Evolutionary conservation across 1,140 invertebrate species (phyloP), one percentile per base, ranked within the genome.

Genomic region (Saccostrea glomerata): DNA sequence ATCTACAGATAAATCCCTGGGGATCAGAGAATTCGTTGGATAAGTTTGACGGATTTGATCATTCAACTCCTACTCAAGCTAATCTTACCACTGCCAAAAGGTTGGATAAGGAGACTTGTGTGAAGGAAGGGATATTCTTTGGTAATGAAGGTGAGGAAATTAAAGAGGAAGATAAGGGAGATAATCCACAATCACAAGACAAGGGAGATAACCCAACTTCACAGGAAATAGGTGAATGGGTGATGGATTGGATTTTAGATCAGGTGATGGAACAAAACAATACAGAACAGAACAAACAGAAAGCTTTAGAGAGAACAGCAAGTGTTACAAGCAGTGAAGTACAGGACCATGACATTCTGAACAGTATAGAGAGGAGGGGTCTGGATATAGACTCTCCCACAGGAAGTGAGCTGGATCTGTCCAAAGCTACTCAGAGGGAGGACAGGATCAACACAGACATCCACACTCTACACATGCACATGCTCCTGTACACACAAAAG

Each of bases 381-480:
- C 88, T 92, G n/a, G 90, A 92, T 20, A 91, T 92, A 0, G 93
- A 94, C 77, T 93, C 93, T 5, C 92, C 90, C 15, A 92, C 91
- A 73, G 90, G 91, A 60, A 94, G 93, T 91, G 93, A 94, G 40
- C 82, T 86, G 20, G 93, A 93, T 55, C 63, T 92, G 12, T 40
- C 90, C 25, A 58, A 85, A 66, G 77, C 88, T n/a, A 66, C 25
- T 66, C 25, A 63, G n/a, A 54, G n/a, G 40, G 93, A 95, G 83
- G 93, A 95, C 56, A 91, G 94, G 85, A 91, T 93, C 56, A 94
- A 94, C 85, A 92, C 92, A 36, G 91, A 91, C 83, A 95, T 97
- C 9, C 97, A 98, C 93, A 97, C 97, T 36, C 96, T 98, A 73
- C 97, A 98, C 93, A 97, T 97, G 40, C 97, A 98, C 93, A 96